These are phyloP conservation scores for Phataginus tetradactyla DNA, from an alignment of 2,797 vertebrate genomes.

Conservation along the genomic window DNA sequence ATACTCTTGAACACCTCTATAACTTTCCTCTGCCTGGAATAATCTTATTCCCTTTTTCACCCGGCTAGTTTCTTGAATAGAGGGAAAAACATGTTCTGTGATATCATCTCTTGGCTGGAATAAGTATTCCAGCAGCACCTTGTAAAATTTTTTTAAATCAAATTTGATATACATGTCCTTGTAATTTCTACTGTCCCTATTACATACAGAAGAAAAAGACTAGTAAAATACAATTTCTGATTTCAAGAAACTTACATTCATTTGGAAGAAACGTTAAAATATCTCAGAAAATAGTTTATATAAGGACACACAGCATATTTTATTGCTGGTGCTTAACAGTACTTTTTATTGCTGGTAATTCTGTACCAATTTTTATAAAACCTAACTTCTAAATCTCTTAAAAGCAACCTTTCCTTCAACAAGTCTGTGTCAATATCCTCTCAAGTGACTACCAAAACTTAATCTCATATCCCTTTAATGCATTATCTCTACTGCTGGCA, in stretches of 20 bases:
- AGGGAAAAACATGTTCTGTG: neutral
- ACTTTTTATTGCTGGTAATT: neutral
- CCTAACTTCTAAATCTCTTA: constrained; percentile 35
- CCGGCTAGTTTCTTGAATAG: neutral
- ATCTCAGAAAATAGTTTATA: neutral
- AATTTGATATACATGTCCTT: neutral
- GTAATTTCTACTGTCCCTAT: neutral
- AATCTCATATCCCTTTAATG: constrained; percentile 49
- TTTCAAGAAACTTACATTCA: neutral
- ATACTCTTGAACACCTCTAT: neutral
- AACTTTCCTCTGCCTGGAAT: neutral
- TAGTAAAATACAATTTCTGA: neutral
- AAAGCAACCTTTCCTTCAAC: constrained; percentile 29
- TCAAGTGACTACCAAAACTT: constrained; percentile 55
- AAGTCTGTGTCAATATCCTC: constrained; percentile 39
- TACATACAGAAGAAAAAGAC: neutral
- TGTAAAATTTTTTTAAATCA: neutral
- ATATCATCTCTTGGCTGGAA: neutral
- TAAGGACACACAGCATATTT: neutral
- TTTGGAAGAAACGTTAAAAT: neutral
- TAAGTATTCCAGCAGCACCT: neutral
- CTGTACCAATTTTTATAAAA: constrained; percentile 40
- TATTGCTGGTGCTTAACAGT: neutral
- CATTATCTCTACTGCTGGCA: constrained; percentile 37
- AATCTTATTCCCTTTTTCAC: neutral